Percentiles rank a stretch among this genome's conserved stretches.
phyloP scores from a whole-genome alignment of 2,888 invertebrate genomes.

The Tricholauxania praeusta region DNA sequence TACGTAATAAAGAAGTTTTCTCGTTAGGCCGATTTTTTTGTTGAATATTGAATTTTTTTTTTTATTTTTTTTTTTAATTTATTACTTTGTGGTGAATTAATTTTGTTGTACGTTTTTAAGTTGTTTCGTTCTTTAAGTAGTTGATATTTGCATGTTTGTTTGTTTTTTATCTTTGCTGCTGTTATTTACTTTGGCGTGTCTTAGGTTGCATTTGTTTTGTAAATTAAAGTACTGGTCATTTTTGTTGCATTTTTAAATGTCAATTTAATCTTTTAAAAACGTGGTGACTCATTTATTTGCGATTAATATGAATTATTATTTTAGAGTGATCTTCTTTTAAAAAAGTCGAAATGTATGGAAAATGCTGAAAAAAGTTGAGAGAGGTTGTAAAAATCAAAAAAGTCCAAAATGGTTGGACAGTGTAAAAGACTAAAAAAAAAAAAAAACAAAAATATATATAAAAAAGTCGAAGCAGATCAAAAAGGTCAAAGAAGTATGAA shows the following conservation, averaged over 20 bases:
- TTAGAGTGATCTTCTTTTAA: background rate
- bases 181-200: constrained; percentile 31
- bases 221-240: constrained; percentile 27
- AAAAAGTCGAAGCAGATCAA: no score
- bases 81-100: constrained; percentile 12
- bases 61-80: background rate
- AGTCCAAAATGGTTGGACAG: no score
- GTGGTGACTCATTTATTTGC: background rate
- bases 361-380: no score
- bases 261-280: background rate
- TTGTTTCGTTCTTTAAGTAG: no score
- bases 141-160: background rate
- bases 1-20: background rate
- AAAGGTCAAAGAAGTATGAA: no score
- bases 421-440: no score
- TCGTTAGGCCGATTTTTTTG: background rate
- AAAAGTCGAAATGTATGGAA: no score
- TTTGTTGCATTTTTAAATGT: constrained; percentile 17
- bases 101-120: no score
- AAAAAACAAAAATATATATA: no score
- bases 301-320: background rate
- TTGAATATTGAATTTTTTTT: background rate
- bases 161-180: background rate
- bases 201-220: background rate
- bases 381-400: no score